Percentiles rank a stretch among this genome's conserved stretches.
Evolutionary conservation across 2,888 invertebrate genomes (phyloP).

Genomic region (Phymatocera aterrima): DNA sequence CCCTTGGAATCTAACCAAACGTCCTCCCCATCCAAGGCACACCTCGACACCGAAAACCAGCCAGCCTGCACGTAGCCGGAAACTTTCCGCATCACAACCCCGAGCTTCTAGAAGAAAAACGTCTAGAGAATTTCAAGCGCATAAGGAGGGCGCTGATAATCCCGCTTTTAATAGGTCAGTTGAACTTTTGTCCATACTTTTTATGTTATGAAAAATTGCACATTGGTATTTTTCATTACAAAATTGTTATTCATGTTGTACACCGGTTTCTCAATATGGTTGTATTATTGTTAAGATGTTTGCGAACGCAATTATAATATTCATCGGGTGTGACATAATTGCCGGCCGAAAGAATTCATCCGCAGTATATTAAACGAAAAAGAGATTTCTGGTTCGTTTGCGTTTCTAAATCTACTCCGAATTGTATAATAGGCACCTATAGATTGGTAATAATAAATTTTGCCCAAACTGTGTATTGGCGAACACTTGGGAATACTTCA

Average conservation of each 20-base stretch:
- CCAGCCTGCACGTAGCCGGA: background rate
- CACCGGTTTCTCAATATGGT: too few species aligned
- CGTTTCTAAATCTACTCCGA: too few species aligned
- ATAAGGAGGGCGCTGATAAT: background rate
- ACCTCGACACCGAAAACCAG: constrained; percentile 66
- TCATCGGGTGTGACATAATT: background rate
- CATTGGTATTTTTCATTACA: too few species aligned
- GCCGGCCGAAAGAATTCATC: background rate
- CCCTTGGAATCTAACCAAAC: constrained; percentile 54
- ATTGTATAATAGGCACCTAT: too few species aligned
- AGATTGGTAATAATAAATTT: too few species aligned
- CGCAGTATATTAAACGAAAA: background rate
- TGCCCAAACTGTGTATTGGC: too few species aligned
- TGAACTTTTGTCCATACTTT: background rate
- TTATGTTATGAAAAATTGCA: background rate
- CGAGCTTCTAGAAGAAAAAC: constrained; percentile 3
- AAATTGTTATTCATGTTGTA: too few species aligned
- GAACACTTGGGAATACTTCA: too few species aligned
- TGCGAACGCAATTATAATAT: background rate
- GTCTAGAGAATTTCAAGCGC: background rate
- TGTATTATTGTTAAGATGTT: background rate
- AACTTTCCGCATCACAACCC: constrained; percentile 25
- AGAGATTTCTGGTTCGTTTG: background rate
- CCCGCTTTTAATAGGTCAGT: constrained; percentile 23
- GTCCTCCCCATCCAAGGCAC: constrained; percentile 60